Evolutionary conservation across 2,888 invertebrate genomes (phyloP).

Genomic region (Drosophila austrosaltans): DNA sequence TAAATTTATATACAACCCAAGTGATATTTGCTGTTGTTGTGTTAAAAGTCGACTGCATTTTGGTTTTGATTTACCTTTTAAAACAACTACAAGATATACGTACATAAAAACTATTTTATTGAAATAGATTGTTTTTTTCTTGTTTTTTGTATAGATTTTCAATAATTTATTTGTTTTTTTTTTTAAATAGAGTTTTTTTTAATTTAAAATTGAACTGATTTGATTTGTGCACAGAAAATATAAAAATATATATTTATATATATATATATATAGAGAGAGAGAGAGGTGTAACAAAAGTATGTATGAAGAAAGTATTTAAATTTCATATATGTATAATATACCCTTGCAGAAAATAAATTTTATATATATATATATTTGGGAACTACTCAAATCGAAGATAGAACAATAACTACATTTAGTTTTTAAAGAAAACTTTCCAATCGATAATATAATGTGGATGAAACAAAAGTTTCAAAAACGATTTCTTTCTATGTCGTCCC

Average conservation of each 20-base stretch:
- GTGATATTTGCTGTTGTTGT: conserved; percentile 1
- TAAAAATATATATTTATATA: neutral
- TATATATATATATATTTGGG: no score
- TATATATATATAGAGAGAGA: neutral
- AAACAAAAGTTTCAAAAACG: no score
- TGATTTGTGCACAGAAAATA: conserved; percentile 18
- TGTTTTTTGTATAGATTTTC: conserved; percentile 11
- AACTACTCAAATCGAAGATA: no score
- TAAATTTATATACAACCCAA: neutral
- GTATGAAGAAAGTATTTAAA: conserved; percentile 7
- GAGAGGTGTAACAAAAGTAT: conserved; percentile 20
- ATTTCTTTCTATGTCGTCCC: no score
- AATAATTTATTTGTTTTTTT: neutral
- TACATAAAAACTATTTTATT: conserved; percentile 37
- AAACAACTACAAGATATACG: conserved; percentile 69
- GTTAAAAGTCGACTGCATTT: conserved; percentile 8
- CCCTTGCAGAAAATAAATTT: neutral
- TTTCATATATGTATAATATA: neutral
- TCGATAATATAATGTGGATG: no score
- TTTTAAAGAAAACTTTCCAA: neutral
- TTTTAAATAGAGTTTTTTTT: neutral
- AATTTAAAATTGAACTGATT: conserved; percentile 6
- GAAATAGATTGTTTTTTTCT: conserved; percentile 26
- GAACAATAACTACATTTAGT: no score
- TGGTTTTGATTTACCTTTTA: conserved; percentile 28